Evolutionary conservation across 2,113 vertebrate genomes (phyloP), one percentile per base, ranked within the genome.

Genomic region (Phrynosoma platyrhinos): DNA sequence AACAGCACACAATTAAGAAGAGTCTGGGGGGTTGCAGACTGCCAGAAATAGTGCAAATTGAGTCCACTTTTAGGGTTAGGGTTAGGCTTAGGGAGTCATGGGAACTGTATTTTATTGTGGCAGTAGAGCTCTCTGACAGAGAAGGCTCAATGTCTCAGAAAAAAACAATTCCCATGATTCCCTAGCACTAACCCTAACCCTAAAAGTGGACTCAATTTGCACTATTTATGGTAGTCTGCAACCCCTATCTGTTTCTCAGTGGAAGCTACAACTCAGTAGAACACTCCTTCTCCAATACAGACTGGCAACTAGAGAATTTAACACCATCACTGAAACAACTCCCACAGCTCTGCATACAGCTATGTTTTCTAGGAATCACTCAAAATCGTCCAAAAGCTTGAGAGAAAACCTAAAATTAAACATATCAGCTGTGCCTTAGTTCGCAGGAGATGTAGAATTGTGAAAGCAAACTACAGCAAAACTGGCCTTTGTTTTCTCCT

Each of bases 381-480:
- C 91, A 86, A 72, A 91, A 84, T 21, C 21, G 78, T 30, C 10
- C 72, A 86, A 42, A 62, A 4, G 1, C 79, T 76, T 90, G 72
- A 68, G 36, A 90, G 53, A 62, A 80, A 83, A 76, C 36, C 62
- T 83, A 87, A 84, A 83, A 80, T 32, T 91, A 91, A 64, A 86
- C 53, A 16, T 9, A 4, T 23, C 3, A 58, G 77, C 89, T 94
- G 90, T 94, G 90, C 91, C 88, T 94, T 91, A 87, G 79, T 90
- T 91, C 88, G 47, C 9, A 88, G 91, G 75, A 58, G 83, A 87
- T 71, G 53, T 25, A 90, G 30, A 71, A 30, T 16, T 72, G 77
- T 0, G 32, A 83, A 88, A 90, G 86, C 83, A 91, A 85, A 83
- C n/a, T 84, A 83, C 87, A 72, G 84, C 82, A 90, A 91, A 25